Percentiles rank a stretch among this genome's conserved stretches.
These are phyloP conservation scores for Oxyteleia sp. DNA, from an alignment of 2,888 invertebrate genomes.

Conservation along the genomic window DNA sequence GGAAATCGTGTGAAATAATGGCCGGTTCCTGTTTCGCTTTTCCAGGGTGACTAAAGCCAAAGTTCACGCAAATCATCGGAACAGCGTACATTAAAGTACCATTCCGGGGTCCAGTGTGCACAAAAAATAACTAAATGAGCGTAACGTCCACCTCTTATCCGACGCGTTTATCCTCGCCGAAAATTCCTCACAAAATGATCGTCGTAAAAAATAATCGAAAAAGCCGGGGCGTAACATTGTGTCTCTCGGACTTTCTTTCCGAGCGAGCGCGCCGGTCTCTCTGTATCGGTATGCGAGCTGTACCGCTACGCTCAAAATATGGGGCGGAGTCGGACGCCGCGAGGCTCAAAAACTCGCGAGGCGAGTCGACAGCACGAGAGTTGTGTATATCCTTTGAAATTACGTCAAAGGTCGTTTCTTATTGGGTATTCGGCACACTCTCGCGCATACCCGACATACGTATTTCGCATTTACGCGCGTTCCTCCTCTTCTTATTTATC, in stretches of 20 bases:
- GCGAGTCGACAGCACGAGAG: conserved; percentile 51
- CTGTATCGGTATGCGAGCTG: conserved; percentile 50
- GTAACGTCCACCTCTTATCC: conserved; percentile 31
- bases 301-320: conserved; percentile 62
- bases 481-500: conserved; percentile 50
- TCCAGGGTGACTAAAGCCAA: conserved; percentile 43
- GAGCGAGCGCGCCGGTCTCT: conserved; percentile 19
- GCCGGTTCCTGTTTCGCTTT: conserved; percentile 18
- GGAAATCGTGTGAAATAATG: conserved; percentile 26
- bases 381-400: conserved; percentile 62
- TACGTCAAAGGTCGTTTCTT: conserved; percentile 73
- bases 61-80: conserved; percentile 44
- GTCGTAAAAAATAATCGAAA: conserved; percentile 68
- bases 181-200: conserved; percentile 50
- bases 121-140: conserved; percentile 57
- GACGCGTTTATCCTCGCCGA: conserved; percentile 31
- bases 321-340: conserved; percentile 68
- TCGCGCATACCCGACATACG: conserved; percentile 41
- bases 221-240: conserved; percentile 39
- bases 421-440: conserved; percentile 64
- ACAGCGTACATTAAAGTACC: conserved; percentile 34
- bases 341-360: conserved; percentile 65
- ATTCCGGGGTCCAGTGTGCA: conserved; percentile 9
- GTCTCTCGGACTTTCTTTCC: conserved; percentile 49
- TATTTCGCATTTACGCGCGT: conserved; percentile 57